Base-by-base conservation (phyloP, 2,888 invertebrate genomes). In the Lasiommata megera region DNA sequence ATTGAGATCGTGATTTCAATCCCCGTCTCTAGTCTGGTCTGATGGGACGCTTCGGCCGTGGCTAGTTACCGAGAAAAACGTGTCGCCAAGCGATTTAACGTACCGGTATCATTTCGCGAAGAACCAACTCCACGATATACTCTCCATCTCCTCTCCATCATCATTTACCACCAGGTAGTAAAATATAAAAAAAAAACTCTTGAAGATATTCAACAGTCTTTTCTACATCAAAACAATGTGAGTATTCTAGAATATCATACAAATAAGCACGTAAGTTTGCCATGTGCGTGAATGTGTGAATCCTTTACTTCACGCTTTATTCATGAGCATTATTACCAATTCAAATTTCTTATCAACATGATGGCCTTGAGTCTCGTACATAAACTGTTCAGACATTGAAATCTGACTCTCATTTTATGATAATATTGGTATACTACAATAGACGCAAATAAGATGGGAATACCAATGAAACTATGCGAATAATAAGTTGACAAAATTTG, bases 261-360 rank as follows among this genome's bases (percentile, higher is more conserved):
- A 11, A 34, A 34, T 34, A 43, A 12, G 6, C 43, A 18, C 23
- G 12, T 12, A 43, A 31, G 11, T 51, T 41, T 18, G 51, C 40
- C 36, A 17, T 11, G 14, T 28, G 14, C 23, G 17, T 18, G 11
- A 6, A 41, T 6, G 7, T 31, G 31, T 31, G 31, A 31, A 31
- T 31, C n/a, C 12, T 29, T 6, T 31, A 46, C 9, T 46, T 46
- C 46, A 29, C 46, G 31, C 31, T 16, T 31, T 12, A 28, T 46
- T 46, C 54, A 38, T 18, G 29, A 29, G 28, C 16, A 36, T 16
- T 36, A 56, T 50, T 56, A 50, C 43, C 43, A 56, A 56, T 50
- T 50, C 37, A 37, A 56, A 56, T 56, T 43, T 37, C 43, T 43
- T 34, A 51, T 50, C 31, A 36, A 56, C n/a, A n/a, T n/a, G n/a